phyloP scores from a whole-genome alignment of 92 coral and sea anemone genomes.

The Zoanthus solanderi region DNA sequence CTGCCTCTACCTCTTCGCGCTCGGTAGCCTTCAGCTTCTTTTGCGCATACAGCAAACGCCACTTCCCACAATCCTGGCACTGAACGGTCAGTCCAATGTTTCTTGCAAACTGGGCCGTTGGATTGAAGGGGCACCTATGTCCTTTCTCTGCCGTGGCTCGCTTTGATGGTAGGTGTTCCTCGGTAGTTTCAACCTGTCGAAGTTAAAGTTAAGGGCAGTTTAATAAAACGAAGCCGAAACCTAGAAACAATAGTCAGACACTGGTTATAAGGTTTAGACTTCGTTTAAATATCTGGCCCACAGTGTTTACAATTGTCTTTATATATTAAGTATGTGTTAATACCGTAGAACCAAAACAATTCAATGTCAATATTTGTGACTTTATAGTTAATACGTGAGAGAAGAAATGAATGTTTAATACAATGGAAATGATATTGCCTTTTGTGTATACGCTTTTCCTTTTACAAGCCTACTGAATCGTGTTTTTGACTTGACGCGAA shows the following conservation, averaged over 20 bases:
- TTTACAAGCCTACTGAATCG: constrained; percentile 41
- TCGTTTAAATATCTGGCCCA: constrained; percentile 15
- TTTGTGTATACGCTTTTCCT: constrained; percentile 16
- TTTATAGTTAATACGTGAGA: constrained; percentile 21
- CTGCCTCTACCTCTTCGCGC: constrained; percentile 47
- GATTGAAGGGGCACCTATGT: constrained; percentile 7
- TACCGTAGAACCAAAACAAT: constrained; percentile 37
- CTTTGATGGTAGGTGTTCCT: constrained; percentile 45
- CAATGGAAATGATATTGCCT: constrained; percentile 32
- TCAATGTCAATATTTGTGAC: constrained; percentile 25
- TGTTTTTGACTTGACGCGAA: constrained; percentile 21
- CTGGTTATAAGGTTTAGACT: constrained; percentile 19
- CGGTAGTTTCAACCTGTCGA: constrained; percentile 45
- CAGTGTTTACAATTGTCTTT: constrained; percentile 37
- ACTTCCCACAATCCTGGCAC: constrained; percentile 55
- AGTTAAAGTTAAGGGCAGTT: constrained; percentile 18
- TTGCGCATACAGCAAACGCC: constrained; percentile 48
- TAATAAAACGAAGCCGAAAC: not conserved
- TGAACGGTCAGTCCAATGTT: constrained; percentile 41
- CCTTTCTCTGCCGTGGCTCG: constrained; percentile 17
- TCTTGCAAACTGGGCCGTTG: constrained; percentile 55
- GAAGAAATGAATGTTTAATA: constrained; percentile 39
- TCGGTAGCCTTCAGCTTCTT: constrained; percentile 35
- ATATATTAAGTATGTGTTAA: constrained; percentile 35
- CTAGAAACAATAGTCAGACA: constrained; percentile 5